Evolutionary conservation across 1,140 invertebrate species (phyloP).

Genomic region (Oryzaephilus surinamensis): DNA sequence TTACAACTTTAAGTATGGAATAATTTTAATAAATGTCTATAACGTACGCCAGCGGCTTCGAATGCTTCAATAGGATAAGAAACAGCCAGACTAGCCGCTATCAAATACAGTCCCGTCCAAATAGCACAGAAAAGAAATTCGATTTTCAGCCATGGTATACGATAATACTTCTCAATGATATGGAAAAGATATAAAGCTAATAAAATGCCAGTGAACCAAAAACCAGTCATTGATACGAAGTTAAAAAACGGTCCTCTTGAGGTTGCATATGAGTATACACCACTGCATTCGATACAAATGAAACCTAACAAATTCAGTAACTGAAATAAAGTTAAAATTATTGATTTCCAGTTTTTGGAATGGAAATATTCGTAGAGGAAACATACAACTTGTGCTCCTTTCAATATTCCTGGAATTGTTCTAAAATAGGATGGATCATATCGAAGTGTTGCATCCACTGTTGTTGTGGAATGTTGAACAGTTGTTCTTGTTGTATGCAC

Average conservation of each 20-base stretch:
- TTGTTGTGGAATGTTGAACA: constrained; percentile 49
- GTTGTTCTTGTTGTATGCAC: constrained; percentile 60
- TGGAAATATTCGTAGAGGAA: constrained; percentile 5
- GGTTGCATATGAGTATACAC: constrained; percentile 36
- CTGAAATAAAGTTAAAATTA: constrained; percentile 39
- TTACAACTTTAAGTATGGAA: constrained; percentile 3
- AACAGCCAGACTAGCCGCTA: constrained; percentile 55
- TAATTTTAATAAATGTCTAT: constrained; percentile 1
- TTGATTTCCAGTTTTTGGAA: neutral
- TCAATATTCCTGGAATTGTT: constrained; percentile 65
- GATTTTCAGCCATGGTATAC: constrained; percentile 78
- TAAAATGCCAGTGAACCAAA: constrained; percentile 73
- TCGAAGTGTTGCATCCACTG: constrained; percentile 55
- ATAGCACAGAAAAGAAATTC: constrained; percentile 65
- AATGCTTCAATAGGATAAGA: constrained; percentile 44
- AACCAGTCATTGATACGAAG: constrained; percentile 73
- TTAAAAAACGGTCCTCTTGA: constrained; percentile 60
- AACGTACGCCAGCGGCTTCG: constrained; percentile 58
- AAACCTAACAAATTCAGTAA: constrained; percentile 67
- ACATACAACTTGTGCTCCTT: constrained; percentile 70
- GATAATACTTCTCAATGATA: constrained; percentile 72
- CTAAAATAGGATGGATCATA: constrained; percentile 61
- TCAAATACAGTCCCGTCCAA: constrained; percentile 59
- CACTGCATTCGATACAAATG: constrained; percentile 63
- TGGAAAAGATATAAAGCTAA: constrained; percentile 77